Conservation (phyloP, 2,113 vertebrate species). For the Sorex araneus region DNA sequence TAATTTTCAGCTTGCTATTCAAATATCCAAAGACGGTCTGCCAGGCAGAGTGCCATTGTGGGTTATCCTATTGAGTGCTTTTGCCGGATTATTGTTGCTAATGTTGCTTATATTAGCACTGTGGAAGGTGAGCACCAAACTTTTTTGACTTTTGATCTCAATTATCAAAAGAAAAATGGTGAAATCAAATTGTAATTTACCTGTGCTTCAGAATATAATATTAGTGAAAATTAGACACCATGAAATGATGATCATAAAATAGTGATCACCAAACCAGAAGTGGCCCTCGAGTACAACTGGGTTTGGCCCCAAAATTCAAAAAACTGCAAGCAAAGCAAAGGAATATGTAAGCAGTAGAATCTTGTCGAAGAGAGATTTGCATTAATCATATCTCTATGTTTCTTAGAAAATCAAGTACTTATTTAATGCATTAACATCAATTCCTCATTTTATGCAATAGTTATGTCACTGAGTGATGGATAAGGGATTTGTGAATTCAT, state of each 20-base stretch:
- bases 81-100: slow-evolving; percentile 95
- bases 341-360: not conserved
- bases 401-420: slow-evolving; percentile 10
- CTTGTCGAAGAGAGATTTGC: not conserved
- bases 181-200: not conserved
- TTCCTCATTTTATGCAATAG: not conserved
- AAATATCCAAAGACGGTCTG: slow-evolving; percentile 93
- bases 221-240: not conserved
- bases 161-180: not conserved
- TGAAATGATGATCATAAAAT: not conserved
- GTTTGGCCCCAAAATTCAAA: no score
- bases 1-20: slow-evolving; percentile 92
- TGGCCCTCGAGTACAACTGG: not conserved
- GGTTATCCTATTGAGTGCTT: slow-evolving; percentile 96
- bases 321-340: no score
- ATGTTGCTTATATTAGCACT: slow-evolving; percentile 95
- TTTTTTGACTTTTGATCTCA: not conserved
- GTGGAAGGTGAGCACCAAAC: slow-evolving; percentile 94
- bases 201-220: not conserved
- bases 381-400: not conserved
- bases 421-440: not conserved
- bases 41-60: slow-evolving; percentile 93
- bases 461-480: not conserved
- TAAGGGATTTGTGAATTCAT: not conserved
- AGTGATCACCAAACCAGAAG: not conserved